Evolutionary conservation across 2,888 invertebrate species (phyloP).

Genomic region (Erebia ligea): DNA sequence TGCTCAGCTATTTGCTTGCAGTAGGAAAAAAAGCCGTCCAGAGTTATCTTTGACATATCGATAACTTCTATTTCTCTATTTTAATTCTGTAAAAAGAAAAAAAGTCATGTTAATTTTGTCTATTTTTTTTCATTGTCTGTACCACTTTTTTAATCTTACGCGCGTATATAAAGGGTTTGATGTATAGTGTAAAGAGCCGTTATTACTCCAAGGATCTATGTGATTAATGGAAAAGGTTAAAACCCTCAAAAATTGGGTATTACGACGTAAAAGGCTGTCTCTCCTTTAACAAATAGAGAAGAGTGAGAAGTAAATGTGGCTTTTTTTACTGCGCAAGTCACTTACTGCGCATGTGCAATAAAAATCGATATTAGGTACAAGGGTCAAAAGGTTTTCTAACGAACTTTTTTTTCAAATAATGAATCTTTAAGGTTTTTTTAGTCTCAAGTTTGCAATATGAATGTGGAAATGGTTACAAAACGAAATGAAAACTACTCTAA

Average conservation of each 20-base stretch:
- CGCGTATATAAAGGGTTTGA: background rate
- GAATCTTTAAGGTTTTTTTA: slow-evolving; percentile 7
- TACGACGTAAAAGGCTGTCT: too few relatives aligned
- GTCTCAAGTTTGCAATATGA: slow-evolving; percentile 28
- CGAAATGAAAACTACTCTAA: slow-evolving; percentile 6
- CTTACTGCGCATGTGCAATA: slow-evolving; percentile 48
- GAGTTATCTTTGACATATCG: slow-evolving; percentile 78
- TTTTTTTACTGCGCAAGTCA: slow-evolving; percentile 32
- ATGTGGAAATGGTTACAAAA: slow-evolving; percentile 37
- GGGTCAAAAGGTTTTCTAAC: slow-evolving; percentile 47
- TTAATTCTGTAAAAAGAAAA: slow-evolving; percentile 76
- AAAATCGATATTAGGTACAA: slow-evolving; percentile 49
- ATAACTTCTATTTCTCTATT: slow-evolving; percentile 60
- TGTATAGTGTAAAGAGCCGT: background rate
- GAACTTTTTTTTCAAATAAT: slow-evolving; percentile 10
- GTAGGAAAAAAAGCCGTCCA: slow-evolving; percentile 83
- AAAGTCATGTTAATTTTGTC: slow-evolving; percentile 54
- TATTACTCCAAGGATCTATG: background rate
- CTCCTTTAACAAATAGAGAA: background rate
- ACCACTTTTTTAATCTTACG: slow-evolving; percentile 21
- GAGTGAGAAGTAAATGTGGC: background rate
- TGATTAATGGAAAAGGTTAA: too few relatives aligned
- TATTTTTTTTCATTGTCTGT: slow-evolving; percentile 18
- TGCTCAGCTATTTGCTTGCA: slow-evolving; percentile 83
- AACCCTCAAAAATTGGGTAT: too few relatives aligned